These are phyloP conservation scores for Myripristis jacobus DNA, from an alignment of 2,797 vertebrate genomes.

Conservation along the genomic window DNA sequence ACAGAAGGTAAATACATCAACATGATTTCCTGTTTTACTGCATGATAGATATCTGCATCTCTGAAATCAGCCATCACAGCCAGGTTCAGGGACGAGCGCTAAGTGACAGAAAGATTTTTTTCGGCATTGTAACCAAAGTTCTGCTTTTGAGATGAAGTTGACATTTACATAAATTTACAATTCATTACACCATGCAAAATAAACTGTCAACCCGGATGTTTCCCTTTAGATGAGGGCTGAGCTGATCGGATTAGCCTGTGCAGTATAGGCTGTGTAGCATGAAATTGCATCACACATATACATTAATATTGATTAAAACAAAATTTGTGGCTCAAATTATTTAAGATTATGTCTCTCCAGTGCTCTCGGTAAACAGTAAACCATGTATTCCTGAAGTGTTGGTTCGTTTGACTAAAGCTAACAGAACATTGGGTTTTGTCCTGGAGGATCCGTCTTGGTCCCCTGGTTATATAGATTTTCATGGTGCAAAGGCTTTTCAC, in stretches of 20 bases:
- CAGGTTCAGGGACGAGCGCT: slow-evolving; percentile 12
- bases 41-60: slow-evolving; percentile 48
- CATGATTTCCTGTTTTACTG: slow-evolving; percentile 57
- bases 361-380: slow-evolving; percentile 32
- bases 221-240: slow-evolving; percentile 41
- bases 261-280: slow-evolving; percentile 50
- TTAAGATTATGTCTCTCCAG: slow-evolving; percentile 42
- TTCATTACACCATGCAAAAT: slow-evolving; percentile 45
- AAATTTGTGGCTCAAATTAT: slow-evolving; percentile 44
- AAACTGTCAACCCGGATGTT: slow-evolving; percentile 43
- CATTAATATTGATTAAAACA: slow-evolving; percentile 68
- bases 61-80: slow-evolving; percentile 32
- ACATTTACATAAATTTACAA: slow-evolving; percentile 65
- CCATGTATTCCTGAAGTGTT: slow-evolving; percentile 14
- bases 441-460: slow-evolving; percentile 3
- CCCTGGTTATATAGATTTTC: slow-evolving; percentile 28
- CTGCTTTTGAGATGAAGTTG: slow-evolving; percentile 54
- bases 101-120: slow-evolving; percentile 23
- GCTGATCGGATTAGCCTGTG: slow-evolving; percentile 51
- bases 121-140: slow-evolving; percentile 52
- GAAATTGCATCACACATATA: slow-evolving; percentile 66
- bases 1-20: slow-evolving; percentile 64
- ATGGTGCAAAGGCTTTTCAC: slow-evolving; percentile 10
- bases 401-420: slow-evolving; percentile 39
- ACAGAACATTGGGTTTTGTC: slow-evolving; percentile 31